Evolutionary conservation across 2,797 vertebrate species (phyloP).

Genomic region (Macropodus opercularis): DNA sequence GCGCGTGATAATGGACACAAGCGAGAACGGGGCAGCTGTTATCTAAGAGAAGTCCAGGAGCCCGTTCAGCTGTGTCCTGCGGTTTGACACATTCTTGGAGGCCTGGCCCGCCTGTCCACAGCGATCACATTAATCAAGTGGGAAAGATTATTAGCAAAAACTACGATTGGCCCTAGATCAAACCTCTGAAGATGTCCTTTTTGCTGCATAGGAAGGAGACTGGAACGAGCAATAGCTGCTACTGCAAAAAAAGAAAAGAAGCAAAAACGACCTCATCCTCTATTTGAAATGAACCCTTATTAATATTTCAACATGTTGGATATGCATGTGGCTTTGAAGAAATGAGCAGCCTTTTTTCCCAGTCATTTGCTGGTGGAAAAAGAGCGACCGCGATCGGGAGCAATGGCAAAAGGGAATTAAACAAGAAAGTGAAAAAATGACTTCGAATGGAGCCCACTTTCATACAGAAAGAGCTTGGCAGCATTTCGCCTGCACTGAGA

Average conservation of each 20-base stretch:
- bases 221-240: constrained; percentile 25
- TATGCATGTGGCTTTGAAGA: constrained; percentile 65
- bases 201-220: constrained; percentile 16
- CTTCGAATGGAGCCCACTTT: constrained; percentile 38
- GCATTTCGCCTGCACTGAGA: constrained; percentile 42
- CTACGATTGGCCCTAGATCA: constrained; percentile 30
- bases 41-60: constrained; percentile 45
- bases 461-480: constrained; percentile 36
- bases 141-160: constrained; percentile 47
- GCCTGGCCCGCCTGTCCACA: constrained; percentile 8
- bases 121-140: constrained; percentile 31
- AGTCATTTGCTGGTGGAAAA: constrained; percentile 42
- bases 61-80: constrained; percentile 31
- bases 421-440: constrained; percentile 54
- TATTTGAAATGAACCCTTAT: constrained; percentile 67
- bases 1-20: constrained; percentile 34
- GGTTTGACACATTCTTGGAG: constrained; percentile 1
- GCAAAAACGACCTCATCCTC: constrained; percentile 54
- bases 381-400: constrained; percentile 42
- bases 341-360: constrained; percentile 53
- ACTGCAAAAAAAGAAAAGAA: constrained; percentile 55
- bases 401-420: constrained; percentile 49
- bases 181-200: constrained; percentile 30
- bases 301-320: constrained; percentile 71
- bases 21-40: constrained; percentile 30